Percentiles rank a stretch among this genome's conserved stretches.
Conservation (phyloP, 2,113 vertebrate species). For the Geothlypis trichas region DNA sequence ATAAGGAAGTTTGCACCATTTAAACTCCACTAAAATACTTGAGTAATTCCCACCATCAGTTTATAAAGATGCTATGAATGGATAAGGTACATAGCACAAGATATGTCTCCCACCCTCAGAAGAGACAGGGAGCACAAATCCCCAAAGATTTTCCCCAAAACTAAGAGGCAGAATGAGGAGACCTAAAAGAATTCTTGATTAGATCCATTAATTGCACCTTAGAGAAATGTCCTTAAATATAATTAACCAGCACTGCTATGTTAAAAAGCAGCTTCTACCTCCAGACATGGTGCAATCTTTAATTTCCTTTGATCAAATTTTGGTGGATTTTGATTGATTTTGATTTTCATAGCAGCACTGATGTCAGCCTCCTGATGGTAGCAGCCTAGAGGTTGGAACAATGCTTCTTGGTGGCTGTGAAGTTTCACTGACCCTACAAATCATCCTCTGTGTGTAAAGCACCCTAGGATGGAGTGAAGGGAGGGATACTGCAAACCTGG, state of each 20-base stretch:
- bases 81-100: background rate
- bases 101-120: background rate
- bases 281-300: background rate
- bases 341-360: background rate
- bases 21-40: background rate
- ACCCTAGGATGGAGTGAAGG: background rate
- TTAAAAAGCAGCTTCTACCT: background rate
- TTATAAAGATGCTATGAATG: background rate
- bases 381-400: background rate
- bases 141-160: background rate
- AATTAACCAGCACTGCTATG: background rate
- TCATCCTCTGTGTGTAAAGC: background rate
- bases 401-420: background rate
- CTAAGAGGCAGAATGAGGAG: background rate
- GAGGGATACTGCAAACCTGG: background rate
- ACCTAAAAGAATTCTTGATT: background rate
- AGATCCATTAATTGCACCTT: background rate
- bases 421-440: background rate
- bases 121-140: background rate
- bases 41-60: background rate
- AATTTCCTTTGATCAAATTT: background rate
- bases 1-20: background rate
- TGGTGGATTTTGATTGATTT: background rate
- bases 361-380: background rate
- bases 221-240: background rate